Evolutionary conservation across 2,888 invertebrate species (phyloP).

Genomic region (Pachycephus smyrnensis): DNA sequence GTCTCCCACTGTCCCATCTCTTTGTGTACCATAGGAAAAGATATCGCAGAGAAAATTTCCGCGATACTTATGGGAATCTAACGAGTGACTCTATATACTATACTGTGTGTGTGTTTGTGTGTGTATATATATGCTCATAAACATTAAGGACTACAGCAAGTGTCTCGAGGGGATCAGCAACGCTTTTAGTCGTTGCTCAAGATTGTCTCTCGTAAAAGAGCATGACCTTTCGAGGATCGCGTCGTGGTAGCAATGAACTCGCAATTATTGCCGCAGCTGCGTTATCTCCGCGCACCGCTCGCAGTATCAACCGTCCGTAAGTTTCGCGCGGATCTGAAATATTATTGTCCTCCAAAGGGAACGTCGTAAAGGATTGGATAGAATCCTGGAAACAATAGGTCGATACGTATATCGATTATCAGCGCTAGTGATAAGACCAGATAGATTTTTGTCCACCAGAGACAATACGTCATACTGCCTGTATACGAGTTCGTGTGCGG

Average conservation of each 20-base stretch:
- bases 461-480: neutral
- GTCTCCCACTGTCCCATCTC: neutral
- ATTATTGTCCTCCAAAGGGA: no score
- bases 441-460: neutral
- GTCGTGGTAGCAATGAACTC: conserved; percentile 31
- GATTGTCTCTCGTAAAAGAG: conserved; percentile 44
- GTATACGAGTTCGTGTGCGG: neutral
- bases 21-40: neutral
- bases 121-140: neutral
- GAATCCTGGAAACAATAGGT: no score
- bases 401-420: neutral
- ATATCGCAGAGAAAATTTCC: neutral
- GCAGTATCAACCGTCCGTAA: neutral
- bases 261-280: conserved; percentile 40
- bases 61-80: neutral
- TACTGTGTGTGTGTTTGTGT: no score
- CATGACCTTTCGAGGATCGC: conserved; percentile 46
- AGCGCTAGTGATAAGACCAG: neutral
- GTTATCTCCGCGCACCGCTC: conserved; percentile 30
- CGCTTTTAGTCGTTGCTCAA: conserved; percentile 44
- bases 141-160: neutral
- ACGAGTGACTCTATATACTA: neutral
- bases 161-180: neutral
- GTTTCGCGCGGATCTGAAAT: no score
- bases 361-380: no score